Conservation (phyloP, 2,797 vertebrate species). For the Hippopotamyrus pictus region DNA sequence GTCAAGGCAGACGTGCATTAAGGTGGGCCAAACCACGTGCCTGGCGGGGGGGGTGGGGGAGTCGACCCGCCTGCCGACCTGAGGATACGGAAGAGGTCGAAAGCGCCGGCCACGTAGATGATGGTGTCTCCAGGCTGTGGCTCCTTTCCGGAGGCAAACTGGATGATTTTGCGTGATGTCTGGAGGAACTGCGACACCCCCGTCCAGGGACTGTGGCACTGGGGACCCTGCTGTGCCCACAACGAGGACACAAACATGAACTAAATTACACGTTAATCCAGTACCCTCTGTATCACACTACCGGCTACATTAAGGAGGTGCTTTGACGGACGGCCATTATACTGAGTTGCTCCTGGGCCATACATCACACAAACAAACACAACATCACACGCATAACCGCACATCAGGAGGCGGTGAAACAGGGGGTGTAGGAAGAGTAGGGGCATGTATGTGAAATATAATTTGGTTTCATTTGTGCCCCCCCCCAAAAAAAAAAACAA, state of each 20-base stretch:
- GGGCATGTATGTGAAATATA: background rate
- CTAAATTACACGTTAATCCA: too few relatives aligned
- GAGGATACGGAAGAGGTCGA: constrained; percentile 97
- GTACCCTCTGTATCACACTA: background rate
- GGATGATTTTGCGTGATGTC: constrained; percentile 97
- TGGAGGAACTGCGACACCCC: constrained; percentile 96
- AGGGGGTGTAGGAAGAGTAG: background rate
- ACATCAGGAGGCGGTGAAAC: background rate
- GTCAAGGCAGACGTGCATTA: constrained; percentile 49
- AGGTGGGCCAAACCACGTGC: background rate
- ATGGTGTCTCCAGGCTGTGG: constrained; percentile 84
- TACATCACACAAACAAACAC: background rate
- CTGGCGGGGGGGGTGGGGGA: background rate
- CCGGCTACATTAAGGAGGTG: background rate
- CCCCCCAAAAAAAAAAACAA: background rate
- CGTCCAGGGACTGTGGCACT: constrained; percentile 87
- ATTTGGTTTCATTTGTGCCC: background rate
- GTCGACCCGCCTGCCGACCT: background rate
- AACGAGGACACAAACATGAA: constrained; percentile 27
- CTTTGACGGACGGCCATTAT: background rate
- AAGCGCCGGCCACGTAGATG: constrained; percentile 94
- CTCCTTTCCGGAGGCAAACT: constrained; percentile 94
- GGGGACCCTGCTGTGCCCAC: constrained; percentile 65
- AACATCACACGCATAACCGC: background rate
- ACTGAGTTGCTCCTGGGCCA: background rate